These are phyloP conservation scores for Vicugna pacos DNA, from an alignment of 2,113 vertebrate genomes.

Conservation along the genomic window DNA sequence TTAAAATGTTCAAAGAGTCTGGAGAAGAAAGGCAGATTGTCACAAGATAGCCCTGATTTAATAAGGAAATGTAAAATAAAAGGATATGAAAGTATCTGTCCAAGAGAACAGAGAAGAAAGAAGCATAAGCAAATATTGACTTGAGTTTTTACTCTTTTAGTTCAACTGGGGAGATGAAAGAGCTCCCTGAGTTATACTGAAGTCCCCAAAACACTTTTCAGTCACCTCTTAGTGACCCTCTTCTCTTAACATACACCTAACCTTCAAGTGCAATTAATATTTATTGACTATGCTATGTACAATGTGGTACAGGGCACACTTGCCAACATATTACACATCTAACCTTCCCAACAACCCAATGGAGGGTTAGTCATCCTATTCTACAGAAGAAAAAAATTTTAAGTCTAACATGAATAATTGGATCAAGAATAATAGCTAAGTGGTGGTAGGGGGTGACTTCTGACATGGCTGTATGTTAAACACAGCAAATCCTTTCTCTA, in stretches of 20 bases:
- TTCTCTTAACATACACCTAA: not conserved
- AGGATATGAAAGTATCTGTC: not conserved
- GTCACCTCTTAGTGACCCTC: constrained; percentile 4
- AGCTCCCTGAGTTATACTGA: not conserved
- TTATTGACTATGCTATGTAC: not conserved
- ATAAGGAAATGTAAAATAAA: constrained; percentile 6
- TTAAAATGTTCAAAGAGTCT: constrained; percentile 13
- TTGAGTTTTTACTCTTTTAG: not conserved
- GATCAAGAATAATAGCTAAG: not conserved
- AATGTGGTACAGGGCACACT: not conserved
- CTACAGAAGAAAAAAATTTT: constrained; percentile 29
- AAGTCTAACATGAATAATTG: constrained; percentile 50
- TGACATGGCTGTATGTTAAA: not conserved
- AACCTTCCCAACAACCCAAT: constrained; percentile 32
- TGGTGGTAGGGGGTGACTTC: not conserved
- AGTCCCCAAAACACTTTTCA: not conserved
- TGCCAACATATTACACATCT: not conserved
- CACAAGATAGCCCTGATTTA: not conserved
- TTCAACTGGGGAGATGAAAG: not conserved
- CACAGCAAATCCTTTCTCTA: not conserved
- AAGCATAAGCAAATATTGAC: not conserved
- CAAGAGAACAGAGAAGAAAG: constrained; percentile 48
- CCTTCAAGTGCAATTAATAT: constrained; percentile 31
- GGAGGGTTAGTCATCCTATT: constrained; percentile 43
- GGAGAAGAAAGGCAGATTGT: not conserved